Conservation (phyloP, 2,888 invertebrate species). For the Allophyes oxyacanthae region DNA sequence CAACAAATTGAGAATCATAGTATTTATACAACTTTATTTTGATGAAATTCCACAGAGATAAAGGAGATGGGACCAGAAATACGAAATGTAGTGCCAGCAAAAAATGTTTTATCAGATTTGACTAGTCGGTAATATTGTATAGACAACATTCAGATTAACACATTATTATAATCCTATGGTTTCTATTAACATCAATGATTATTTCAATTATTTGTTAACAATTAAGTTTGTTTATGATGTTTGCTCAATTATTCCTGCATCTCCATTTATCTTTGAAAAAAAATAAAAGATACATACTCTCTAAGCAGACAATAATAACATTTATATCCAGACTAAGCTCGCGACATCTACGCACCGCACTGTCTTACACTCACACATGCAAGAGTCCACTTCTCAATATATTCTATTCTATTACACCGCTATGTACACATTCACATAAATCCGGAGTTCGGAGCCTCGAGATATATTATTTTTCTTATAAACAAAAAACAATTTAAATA, state of each 20-base stretch:
- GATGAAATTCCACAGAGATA: slow-evolving; percentile 65
- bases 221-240: slow-evolving; percentile 23
- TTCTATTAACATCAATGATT: slow-evolving; percentile 35
- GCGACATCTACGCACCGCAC: slow-evolving; percentile 72
- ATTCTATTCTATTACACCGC: slow-evolving; percentile 62
- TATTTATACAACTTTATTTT: slow-evolving; percentile 74
- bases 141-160: slow-evolving; percentile 37
- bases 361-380: slow-evolving; percentile 66
- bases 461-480: slow-evolving; percentile 58
- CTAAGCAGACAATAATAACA: slow-evolving; percentile 79
- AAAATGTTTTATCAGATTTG: slow-evolving; percentile 34
- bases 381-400: slow-evolving; percentile 59
- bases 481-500: slow-evolving; percentile 64
- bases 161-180: slow-evolving; percentile 26
- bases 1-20: slow-evolving; percentile 62
- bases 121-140: slow-evolving; percentile 37
- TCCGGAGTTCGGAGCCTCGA: slow-evolving; percentile 62
- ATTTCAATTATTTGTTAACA: slow-evolving; percentile 28
- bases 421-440: slow-evolving; percentile 61
- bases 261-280: slow-evolving; percentile 65
- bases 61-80: slow-evolving; percentile 61
- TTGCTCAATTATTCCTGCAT: slow-evolving; percentile 51
- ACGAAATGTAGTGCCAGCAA: slow-evolving; percentile 40
- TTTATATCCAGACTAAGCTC: slow-evolving; percentile 85
- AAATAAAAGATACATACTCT: slow-evolving; percentile 70